Conservation (phyloP, 2,888 invertebrate species). For the Sinodicranocentrus sp. region DNA sequence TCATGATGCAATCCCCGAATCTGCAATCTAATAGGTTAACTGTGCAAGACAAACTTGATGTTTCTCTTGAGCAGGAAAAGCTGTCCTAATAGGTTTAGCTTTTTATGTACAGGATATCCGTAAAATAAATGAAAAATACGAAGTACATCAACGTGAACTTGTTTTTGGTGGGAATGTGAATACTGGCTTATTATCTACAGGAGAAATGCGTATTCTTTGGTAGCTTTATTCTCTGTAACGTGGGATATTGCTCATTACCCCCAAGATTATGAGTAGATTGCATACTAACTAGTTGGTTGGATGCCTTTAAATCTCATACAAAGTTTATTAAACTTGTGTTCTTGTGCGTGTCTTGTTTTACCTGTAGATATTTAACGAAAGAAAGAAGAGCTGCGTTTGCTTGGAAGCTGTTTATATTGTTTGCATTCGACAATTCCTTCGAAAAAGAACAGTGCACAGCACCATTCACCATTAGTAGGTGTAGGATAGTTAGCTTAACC, state of each 20-base stretch:
- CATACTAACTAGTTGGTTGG: not conserved
- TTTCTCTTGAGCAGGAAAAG: not conserved
- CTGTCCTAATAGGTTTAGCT: not conserved
- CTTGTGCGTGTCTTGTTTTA: conserved; percentile 6
- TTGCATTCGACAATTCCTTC: no score
- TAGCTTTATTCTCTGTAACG: not conserved
- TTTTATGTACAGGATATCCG: conserved; percentile 17
- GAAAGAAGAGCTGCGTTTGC: not conserved
- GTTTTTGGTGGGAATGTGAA: not conserved
- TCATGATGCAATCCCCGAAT: conserved; percentile 1
- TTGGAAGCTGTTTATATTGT: no score
- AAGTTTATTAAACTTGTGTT: conserved; percentile 44
- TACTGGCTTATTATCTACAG: not conserved
- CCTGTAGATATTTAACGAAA: no score
- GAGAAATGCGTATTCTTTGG: conserved; percentile 9
- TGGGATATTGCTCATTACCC: conserved; percentile 26
- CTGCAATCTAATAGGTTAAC: conserved; percentile 6
- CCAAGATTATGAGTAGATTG: not conserved
- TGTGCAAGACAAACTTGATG: conserved; percentile 12
- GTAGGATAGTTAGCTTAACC: no score
- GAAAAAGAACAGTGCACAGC: no score
- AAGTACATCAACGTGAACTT: conserved; percentile 13
- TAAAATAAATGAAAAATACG: not conserved
- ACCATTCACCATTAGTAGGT: no score
- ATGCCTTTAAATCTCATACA: not conserved